Base-by-base conservation (phyloP, 2,797 vertebrate species). In the Poecile montanus region DNA sequence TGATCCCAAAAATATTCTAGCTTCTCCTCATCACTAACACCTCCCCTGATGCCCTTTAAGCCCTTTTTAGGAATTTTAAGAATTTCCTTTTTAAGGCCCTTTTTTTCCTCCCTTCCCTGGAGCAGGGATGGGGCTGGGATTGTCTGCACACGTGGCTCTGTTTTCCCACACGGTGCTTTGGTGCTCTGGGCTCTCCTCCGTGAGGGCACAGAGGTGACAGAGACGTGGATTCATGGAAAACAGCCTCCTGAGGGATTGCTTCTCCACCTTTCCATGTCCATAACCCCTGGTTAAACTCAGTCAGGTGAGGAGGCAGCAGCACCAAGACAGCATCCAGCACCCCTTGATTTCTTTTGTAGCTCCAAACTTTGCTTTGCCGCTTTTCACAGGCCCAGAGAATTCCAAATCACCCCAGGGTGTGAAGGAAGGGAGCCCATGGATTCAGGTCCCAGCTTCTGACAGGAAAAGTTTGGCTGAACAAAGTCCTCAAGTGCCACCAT, bases 321-420 rank as follows among this genome's bases (percentile, higher is more conserved):
- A 26, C 11, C 63, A 65, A 25, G 78, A 72, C n/a, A 4, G 65
- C 18, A 34, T 20, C 60, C 32, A 5, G 11, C 27, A 19, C 1
- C 23, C 10, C 29, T 54, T 19, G 30, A 10, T 2, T 13, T 32
- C 34, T 47, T 34, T 9, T 42, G 34, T 4, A 76, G 45, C 77
- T 53, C 66, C 89, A 61, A 63, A 74, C 50, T 92, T 50, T 44
- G 42, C 57, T 88, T 9, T 50, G 82, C 62, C 50, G 2, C 50
- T 34, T 61, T 13, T 8, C 57, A 10, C 9, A 23, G 66, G 8
- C 16, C 16, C 68, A 42, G 65, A 25, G 3, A 30, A 20, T 20
- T 36, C 79, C 22, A 38, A 66, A 26, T 0, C 1, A 13, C 16
- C 27, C 10, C 21, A 1, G 32, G 29, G 32, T 0, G 13, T 0